phyloP scores from a whole-genome alignment of 2,888 invertebrate species.

The Bruchidius siliquastri region DNA sequence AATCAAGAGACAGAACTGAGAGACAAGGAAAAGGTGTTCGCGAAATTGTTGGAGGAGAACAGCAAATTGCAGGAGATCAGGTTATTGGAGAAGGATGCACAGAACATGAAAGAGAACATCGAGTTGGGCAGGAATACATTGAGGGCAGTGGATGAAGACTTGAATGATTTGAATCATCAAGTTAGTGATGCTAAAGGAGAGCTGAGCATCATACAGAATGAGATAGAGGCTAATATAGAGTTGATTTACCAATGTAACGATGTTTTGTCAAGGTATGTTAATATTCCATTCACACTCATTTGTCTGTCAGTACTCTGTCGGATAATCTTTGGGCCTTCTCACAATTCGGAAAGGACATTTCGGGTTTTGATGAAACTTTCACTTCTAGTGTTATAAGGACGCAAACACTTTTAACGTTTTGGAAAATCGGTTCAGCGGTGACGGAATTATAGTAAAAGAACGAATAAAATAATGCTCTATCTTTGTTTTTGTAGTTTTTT shows the following conservation, averaged over 20 bases:
- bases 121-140: background rate
- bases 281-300: too few relatives aligned
- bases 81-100: constrained; percentile 4
- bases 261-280: background rate
- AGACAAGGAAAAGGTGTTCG: constrained; percentile 6
- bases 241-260: background rate
- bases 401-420: too few relatives aligned
- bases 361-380: too few relatives aligned
- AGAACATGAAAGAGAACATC: constrained; percentile 4
- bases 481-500: too few relatives aligned
- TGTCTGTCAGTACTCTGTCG: too few relatives aligned
- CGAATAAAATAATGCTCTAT: too few relatives aligned
- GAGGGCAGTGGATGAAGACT: constrained; percentile 1
- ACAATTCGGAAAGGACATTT: too few relatives aligned
- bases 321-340: too few relatives aligned
- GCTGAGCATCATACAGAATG: background rate
- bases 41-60: constrained; percentile 10
- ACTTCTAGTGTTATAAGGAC: too few relatives aligned
- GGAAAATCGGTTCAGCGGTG: too few relatives aligned
- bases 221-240: background rate
- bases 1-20: constrained; percentile 7
- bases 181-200: background rate
- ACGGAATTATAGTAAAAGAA: too few relatives aligned
- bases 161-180: background rate
- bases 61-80: constrained; percentile 9